These are phyloP conservation scores for Leptogaster cylindrica DNA, from an alignment of 2,888 invertebrate genomes.

Conservation along the genomic window DNA sequence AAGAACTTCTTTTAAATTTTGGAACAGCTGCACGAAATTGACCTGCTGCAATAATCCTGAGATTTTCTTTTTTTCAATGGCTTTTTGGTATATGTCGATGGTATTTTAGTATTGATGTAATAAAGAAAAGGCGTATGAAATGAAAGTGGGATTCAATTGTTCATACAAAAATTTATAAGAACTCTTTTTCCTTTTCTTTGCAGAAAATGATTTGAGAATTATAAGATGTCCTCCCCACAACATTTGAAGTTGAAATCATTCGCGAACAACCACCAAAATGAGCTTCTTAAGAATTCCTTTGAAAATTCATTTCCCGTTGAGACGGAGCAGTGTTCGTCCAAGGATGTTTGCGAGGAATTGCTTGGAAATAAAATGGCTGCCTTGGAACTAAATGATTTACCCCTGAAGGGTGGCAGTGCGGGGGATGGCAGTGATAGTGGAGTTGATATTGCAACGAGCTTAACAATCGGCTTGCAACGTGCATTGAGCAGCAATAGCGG, in stretches of 20 bases:
- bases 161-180: not conserved
- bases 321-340: constrained; percentile 37
- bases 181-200: not conserved
- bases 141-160: too few species aligned
- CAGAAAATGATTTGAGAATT: constrained; percentile 36
- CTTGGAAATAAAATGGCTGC: constrained; percentile 54
- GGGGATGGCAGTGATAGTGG: constrained; percentile 81
- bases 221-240: constrained; percentile 10
- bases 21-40: too few species aligned
- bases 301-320: constrained; percentile 33
- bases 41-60: too few species aligned
- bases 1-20: too few species aligned
- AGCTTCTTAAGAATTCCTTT: constrained; percentile 2
- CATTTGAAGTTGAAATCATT: not conserved
- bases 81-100: too few species aligned
- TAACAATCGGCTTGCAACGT: constrained; percentile 62
- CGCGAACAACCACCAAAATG: not conserved
- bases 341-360: constrained; percentile 51
- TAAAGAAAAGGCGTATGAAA: too few species aligned
- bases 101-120: too few species aligned
- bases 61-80: too few species aligned
- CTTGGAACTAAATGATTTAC: constrained; percentile 53
- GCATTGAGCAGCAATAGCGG: constrained; percentile 68
- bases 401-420: constrained; percentile 38
- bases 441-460: constrained; percentile 68